Conservation (phyloP, 2,797 vertebrate genomes). For the Danio kyathit region DNA sequence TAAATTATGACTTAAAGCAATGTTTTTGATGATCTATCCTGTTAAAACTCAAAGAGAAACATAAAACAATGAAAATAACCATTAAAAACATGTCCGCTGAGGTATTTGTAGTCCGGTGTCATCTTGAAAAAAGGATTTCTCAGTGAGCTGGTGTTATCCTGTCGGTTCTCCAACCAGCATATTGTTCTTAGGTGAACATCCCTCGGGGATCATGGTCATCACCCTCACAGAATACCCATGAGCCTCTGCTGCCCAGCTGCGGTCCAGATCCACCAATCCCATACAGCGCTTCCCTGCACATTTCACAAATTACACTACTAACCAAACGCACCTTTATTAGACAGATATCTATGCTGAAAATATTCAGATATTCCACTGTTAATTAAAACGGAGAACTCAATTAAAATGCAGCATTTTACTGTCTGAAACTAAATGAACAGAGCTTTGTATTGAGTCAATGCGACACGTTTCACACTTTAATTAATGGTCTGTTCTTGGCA, state of each 20-base stretch:
- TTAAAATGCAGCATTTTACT: not conserved
- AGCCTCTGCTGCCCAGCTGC: constrained; percentile 90
- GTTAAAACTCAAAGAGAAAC: not conserved
- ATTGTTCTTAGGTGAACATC: constrained; percentile 98
- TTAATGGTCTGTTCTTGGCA: not conserved
- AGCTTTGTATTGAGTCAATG: not conserved
- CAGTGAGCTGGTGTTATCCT: not conserved
- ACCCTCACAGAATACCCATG: constrained; percentile 86
- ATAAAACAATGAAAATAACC: too few relatives aligned
- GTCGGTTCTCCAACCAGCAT: constrained; percentile 86
- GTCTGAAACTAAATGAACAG: not conserved
- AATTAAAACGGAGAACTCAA: not conserved
- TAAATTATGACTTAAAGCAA: too few relatives aligned
- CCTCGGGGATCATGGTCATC: constrained; percentile 95
- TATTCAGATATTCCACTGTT: not conserved
- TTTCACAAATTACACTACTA: not conserved
- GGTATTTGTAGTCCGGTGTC: not conserved
- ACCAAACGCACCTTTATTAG: not conserved
- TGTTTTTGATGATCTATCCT: too few relatives aligned
- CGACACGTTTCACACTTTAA: not conserved
- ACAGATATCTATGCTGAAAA: not conserved
- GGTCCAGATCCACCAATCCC: constrained; percentile 95
- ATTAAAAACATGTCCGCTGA: not conserved
- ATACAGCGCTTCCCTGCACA: constrained; percentile 88
- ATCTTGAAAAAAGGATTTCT: not conserved